Conservation (phyloP, 2,888 invertebrate species). For the Corythucha ciliata region DNA sequence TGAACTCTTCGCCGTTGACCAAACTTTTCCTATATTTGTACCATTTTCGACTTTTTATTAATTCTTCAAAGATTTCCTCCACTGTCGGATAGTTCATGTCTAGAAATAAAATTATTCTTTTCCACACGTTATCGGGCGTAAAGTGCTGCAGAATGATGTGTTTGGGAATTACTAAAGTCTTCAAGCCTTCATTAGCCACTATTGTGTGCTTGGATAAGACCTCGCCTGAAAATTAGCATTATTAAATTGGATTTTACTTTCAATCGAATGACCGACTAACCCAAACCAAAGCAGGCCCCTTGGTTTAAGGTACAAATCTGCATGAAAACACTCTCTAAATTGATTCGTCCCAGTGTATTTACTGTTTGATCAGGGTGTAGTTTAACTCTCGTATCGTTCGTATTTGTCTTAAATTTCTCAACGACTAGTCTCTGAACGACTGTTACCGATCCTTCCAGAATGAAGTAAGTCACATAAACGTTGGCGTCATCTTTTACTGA, state of each 20-base stretch:
- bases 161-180: constrained; percentile 25
- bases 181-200: constrained; percentile 23
- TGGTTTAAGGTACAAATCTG: constrained; percentile 24
- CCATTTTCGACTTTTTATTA: constrained; percentile 25
- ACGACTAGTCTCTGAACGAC: constrained; percentile 26
- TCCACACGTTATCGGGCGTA: constrained; percentile 26
- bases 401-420: constrained; percentile 17
- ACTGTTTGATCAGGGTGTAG: constrained; percentile 16
- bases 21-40: constrained; percentile 8
- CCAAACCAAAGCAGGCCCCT: constrained; percentile 27
- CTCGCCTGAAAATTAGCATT: constrained; percentile 21
- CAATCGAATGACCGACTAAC: constrained; percentile 5
- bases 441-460: constrained; percentile 26
- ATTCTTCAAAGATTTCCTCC: constrained; percentile 23
- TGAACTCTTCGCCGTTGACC: constrained; percentile 12
- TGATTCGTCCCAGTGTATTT: neutral
- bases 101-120: constrained; percentile 28
- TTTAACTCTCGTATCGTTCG: constrained; percentile 8
- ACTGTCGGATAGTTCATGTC: constrained; percentile 25
- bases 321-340: constrained; percentile 23
- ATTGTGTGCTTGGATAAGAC: constrained; percentile 24
- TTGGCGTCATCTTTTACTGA: constrained; percentile 28
- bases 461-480: constrained; percentile 28
- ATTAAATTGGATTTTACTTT: constrained; percentile 2
- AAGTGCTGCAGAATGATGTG: constrained; percentile 26